Evolutionary conservation across 2,113 vertebrate species (phyloP).

Genomic region (Ahaetulla prasina): DNA sequence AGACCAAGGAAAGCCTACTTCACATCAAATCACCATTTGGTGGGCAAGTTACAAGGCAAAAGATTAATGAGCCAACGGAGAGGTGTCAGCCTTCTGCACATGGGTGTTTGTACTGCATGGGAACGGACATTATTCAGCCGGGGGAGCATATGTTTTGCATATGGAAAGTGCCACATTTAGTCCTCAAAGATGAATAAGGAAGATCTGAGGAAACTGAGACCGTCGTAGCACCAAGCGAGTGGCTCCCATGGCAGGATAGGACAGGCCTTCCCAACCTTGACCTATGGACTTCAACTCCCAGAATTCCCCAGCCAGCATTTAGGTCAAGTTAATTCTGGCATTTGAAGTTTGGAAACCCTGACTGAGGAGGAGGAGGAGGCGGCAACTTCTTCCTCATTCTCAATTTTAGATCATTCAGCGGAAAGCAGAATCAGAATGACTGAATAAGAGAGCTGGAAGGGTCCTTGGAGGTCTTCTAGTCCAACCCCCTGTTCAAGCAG

Average conservation of each 20-base stretch:
- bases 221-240: background rate
- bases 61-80: background rate
- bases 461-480: background rate
- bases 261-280: background rate
- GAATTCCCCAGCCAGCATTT: background rate
- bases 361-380: background rate
- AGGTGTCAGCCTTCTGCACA: background rate
- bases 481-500: background rate
- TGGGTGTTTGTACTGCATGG: background rate
- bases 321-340: background rate
- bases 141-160: background rate
- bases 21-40: background rate
- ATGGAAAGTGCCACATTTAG: background rate
- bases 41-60: background rate
- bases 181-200: background rate
- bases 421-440: background rate
- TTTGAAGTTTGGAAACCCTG: background rate
- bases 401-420: background rate
- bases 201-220: background rate
- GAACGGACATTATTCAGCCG: background rate
- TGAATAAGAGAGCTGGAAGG: background rate
- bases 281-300: background rate
- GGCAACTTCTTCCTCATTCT: background rate
- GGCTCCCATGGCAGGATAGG: background rate
- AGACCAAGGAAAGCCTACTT: background rate